Percentiles rank a stretch among this genome's conserved stretches.
These are phyloP conservation scores for Clistopyga incitator DNA, from an alignment of 2,888 invertebrate species.

Conservation along the genomic window DNA sequence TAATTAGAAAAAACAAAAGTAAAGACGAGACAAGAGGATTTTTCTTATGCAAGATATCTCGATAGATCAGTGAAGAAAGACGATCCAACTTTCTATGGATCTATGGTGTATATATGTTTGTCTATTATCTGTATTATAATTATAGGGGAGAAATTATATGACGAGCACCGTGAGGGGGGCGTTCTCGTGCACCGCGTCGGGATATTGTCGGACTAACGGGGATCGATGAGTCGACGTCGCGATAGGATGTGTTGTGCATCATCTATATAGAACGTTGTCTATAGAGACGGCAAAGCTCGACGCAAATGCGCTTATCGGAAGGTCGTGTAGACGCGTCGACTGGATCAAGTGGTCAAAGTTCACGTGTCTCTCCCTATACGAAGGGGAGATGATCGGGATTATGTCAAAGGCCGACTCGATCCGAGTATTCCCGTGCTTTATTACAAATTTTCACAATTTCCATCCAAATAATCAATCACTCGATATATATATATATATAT, in stretches of 20 bases:
- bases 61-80: too few relatives aligned
- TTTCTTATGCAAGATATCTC: too few relatives aligned
- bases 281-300: conserved; percentile 30
- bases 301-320: conserved; percentile 56
- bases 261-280: not conserved
- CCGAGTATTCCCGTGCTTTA: too few relatives aligned
- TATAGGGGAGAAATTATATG: conserved; percentile 44
- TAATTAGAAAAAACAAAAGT: too few relatives aligned
- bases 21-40: too few relatives aligned
- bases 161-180: conserved; percentile 59
- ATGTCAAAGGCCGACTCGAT: not conserved
- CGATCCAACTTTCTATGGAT: too few relatives aligned
- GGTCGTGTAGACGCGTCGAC: conserved; percentile 46
- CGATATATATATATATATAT: too few relatives aligned
- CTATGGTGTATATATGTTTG: too few relatives aligned
- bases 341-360: conserved; percentile 48
- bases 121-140: conserved; percentile 11
- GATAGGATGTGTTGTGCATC: conserved; percentile 22
- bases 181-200: conserved; percentile 61
- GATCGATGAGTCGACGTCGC: conserved; percentile 64
- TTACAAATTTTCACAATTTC: not conserved
- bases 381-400: not conserved
- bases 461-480: not conserved
- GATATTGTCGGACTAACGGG: conserved; percentile 62
- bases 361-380: not conserved